These are phyloP conservation scores for Epinotia ramella DNA, from an alignment of 2,888 invertebrate species.

Conservation along the genomic window DNA sequence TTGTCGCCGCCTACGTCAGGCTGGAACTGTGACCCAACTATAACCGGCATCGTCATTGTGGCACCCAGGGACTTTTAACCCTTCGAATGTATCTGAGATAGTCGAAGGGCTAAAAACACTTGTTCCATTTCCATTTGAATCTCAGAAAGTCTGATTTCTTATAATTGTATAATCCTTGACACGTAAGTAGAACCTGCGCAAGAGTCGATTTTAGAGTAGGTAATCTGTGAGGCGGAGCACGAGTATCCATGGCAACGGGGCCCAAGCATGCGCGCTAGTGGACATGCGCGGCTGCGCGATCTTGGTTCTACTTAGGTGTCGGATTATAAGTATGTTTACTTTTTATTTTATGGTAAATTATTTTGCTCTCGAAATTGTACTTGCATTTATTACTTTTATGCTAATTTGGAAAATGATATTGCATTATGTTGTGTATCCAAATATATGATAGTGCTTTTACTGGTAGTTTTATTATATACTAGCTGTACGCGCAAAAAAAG, in stretches of 20 bases:
- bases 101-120: not conserved
- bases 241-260: not conserved
- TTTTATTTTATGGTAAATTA: not conserved
- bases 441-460: conserved; percentile 21
- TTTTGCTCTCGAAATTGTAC: conserved; percentile 12
- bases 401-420: not conserved
- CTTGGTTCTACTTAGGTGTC: too few relatives aligned
- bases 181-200: not conserved
- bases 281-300: too few relatives aligned
- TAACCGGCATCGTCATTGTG: not conserved
- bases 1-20: too few relatives aligned
- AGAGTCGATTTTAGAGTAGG: not conserved
- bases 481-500: too few relatives aligned
- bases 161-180: not conserved
- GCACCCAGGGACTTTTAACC: not conserved
- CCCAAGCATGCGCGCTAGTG: too few relatives aligned
- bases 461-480: conserved; percentile 11
- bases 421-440: conserved; percentile 3
- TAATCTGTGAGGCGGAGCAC: not conserved
- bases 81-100: not conserved
- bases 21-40: not conserved
- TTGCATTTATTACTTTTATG: not conserved
- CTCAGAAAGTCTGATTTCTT: conserved; percentile 20
- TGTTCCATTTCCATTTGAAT: not conserved
- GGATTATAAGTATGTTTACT: too few relatives aligned